Conservation (phyloP, 2,113 vertebrate genomes). For the Tor tambroides region DNA sequence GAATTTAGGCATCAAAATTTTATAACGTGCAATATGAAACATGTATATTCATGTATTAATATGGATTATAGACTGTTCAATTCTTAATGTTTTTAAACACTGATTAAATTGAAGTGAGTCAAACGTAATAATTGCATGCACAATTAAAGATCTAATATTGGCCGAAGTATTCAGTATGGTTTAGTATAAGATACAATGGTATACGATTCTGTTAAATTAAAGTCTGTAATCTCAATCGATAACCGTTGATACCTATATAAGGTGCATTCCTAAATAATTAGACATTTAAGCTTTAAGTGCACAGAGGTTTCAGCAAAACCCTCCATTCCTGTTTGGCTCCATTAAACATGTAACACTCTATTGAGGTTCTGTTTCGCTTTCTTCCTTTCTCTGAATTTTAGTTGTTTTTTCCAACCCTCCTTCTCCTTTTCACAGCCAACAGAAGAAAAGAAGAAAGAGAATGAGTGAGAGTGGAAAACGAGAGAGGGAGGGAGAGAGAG, state of each 20-base stretch:
- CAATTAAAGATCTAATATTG: neutral
- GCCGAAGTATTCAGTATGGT: neutral
- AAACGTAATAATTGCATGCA: neutral
- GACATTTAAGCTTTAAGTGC: neutral
- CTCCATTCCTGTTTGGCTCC: neutral
- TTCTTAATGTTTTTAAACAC: neutral
- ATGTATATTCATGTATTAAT: neutral
- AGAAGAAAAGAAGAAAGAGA: conserved; percentile 31
- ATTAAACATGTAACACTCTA: conserved; percentile 18
- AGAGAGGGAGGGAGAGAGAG: neutral
- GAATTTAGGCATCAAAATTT: neutral
- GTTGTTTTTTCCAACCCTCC: conserved; percentile 11
- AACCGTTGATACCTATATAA: neutral
- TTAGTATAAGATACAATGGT: neutral
- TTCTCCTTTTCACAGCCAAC: conserved; percentile 49
- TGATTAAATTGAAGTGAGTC: neutral
- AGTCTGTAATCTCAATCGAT: neutral
- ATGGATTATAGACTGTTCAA: neutral
- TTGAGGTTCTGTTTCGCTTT: conserved; percentile 57
- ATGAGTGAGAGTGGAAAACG: neutral
- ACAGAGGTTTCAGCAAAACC: conserved; percentile 9
- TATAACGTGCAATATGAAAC: neutral
- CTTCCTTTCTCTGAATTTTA: conserved; percentile 22
- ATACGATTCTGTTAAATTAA: neutral
- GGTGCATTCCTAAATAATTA: neutral